Evolutionary conservation across 2,797 vertebrate species (phyloP).

Genomic region (Sebastes cheni): DNA sequence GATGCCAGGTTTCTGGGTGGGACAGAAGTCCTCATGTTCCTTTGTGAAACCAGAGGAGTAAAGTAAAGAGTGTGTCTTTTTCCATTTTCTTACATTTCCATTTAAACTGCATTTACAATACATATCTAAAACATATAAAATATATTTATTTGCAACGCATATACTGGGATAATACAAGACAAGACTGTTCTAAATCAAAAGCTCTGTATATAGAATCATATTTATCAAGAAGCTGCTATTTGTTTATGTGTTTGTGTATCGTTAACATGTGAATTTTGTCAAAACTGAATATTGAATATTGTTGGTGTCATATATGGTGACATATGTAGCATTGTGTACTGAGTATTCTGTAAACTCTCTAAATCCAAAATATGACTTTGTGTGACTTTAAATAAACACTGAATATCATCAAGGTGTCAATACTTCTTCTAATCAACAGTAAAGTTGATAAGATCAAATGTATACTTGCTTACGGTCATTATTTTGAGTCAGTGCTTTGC

Average conservation of each 20-base stretch:
- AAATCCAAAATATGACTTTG: background rate
- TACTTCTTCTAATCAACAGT: background rate
- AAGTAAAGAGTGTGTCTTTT: background rate
- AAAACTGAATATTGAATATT: background rate
- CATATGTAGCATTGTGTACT: background rate
- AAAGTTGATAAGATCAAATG: background rate
- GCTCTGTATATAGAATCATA: background rate
- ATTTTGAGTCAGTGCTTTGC: background rate
- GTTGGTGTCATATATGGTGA: background rate
- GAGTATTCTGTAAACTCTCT: background rate
- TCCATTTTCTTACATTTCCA: constrained; percentile 34
- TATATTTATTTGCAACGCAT: background rate
- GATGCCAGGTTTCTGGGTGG: constrained; percentile 72
- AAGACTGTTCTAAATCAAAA: background rate
- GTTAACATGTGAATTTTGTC: background rate
- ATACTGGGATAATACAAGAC: background rate
- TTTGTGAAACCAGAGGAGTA: constrained; percentile 27
- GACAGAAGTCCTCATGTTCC: constrained; percentile 56
- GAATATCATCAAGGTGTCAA: background rate
- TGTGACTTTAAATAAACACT: background rate
- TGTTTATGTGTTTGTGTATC: background rate
- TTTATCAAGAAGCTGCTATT: background rate
- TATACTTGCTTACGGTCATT: background rate
- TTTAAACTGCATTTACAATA: background rate
- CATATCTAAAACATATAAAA: background rate